Base-by-base conservation (phyloP, 1,140 invertebrate genomes). In the Periplaneta americana region DNA sequence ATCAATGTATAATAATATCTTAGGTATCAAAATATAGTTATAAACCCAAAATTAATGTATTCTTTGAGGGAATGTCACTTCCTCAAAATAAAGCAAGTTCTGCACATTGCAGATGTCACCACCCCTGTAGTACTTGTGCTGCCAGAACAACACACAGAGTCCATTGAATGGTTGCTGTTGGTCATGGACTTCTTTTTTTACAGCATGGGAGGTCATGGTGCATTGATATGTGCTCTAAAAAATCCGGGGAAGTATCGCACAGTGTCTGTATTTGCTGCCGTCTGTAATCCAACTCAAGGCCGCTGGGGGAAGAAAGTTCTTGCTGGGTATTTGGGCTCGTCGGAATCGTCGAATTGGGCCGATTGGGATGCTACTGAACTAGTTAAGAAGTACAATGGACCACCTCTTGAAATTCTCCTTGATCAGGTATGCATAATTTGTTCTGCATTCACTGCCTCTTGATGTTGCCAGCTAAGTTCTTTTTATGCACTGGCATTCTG, bases 171-270 rank as follows among this genome's bases (percentile, higher is more conserved):
- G 17, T 75, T 34, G 33, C 9, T 34, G 18, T 75, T 34, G 2
- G 31, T 1, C 32, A 31, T 74, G 13, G 13, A 33, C 75, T 75
- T 22, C 32, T 66, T 35, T 48, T 75, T 31, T n/a, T 32, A 2
- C 86, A 97, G 97, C 86, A 99, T 99, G 98, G 98, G 98, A 79
- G 98, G 98, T 80, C 98, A 99, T 90, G 98, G 98, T 34, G 98
- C 98, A 34, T 88, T 99, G 33, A 94, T 98, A 37, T 96, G 95
- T 88, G 94, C 95, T 28, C 88, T 99, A 32, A 97, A 97, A 87
- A 98, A 98, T 88, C 98, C 98, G 33, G 95, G 94, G 9, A 89
- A 95, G 82, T 99, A 97, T 88, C 92, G 93, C 84, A 95, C 95
- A 57, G 97, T 98, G 0, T 98, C 97, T 82, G 97, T 97, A n/a